Evolutionary conservation across 2,888 invertebrate species (phyloP).

Genomic region (Agonopterix heracliana): DNA sequence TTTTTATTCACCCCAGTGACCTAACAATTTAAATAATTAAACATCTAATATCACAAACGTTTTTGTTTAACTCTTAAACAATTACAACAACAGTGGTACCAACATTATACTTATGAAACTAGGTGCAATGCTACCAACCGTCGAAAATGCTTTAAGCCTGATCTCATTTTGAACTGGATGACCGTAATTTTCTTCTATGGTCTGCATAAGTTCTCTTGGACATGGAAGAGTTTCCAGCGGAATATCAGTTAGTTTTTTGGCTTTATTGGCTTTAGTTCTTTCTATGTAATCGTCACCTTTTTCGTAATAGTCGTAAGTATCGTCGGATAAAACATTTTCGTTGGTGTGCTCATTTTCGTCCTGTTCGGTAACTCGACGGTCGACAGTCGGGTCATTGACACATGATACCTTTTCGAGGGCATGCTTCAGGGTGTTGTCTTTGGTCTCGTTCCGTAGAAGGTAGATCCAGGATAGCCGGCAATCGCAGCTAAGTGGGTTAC

Average conservation of each 20-base stretch:
- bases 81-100: slow-evolving; percentile 31
- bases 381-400: slow-evolving; percentile 68
- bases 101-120: slow-evolving; percentile 35
- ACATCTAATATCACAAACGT: slow-evolving; percentile 22
- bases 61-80: slow-evolving; percentile 9
- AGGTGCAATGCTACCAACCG: slow-evolving; percentile 34
- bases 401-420: slow-evolving; percentile 85
- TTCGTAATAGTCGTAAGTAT: slow-evolving; percentile 62
- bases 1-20: no score
- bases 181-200: slow-evolving; percentile 60
- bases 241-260: slow-evolving; percentile 55
- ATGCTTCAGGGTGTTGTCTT: slow-evolving; percentile 79
- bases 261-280: slow-evolving; percentile 28
- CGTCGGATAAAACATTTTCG: slow-evolving; percentile 46
- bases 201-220: slow-evolving; percentile 63
- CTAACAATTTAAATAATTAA: not conserved
- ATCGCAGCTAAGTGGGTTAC: slow-evolving; percentile 89
- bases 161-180: slow-evolving; percentile 69
- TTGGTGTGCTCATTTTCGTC: slow-evolving; percentile 37
- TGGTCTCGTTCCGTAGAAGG: slow-evolving; percentile 83
- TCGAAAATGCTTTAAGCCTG: slow-evolving; percentile 60
- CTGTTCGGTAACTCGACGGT: slow-evolving; percentile 43
- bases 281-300: slow-evolving; percentile 39
- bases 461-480: slow-evolving; percentile 90
- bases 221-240: slow-evolving; percentile 63